Evolutionary conservation across 1,140 invertebrate genomes (phyloP).

Genomic region (Aphelinus certus): DNA sequence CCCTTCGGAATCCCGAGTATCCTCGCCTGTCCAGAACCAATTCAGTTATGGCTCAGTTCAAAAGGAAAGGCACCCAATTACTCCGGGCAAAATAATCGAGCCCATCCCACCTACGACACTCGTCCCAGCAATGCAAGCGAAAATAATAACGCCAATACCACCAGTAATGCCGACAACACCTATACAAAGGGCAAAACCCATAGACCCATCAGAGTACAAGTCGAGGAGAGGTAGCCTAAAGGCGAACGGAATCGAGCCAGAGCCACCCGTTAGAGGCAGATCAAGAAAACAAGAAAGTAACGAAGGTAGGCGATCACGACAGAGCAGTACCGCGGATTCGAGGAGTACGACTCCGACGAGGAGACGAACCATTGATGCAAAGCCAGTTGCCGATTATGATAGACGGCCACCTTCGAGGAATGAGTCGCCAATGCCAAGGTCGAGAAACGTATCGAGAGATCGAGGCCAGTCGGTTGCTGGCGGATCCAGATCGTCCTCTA

Average conservation of each 20-base stretch:
- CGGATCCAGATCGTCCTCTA: conserved; percentile 20
- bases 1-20: conserved; percentile 11
- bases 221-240: conserved; percentile 3
- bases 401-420: conserved; percentile 46
- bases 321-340: conserved; percentile 11
- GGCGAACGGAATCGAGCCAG: neutral
- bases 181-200: conserved; percentile 26
- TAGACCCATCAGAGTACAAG: conserved; percentile 5
- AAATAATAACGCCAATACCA: conserved; percentile 32
- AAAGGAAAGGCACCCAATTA: conserved; percentile 6
- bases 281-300: conserved; percentile 24
- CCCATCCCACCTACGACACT: neutral
- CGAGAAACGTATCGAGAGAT: conserved; percentile 49
- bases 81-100: conserved; percentile 7
- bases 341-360: neutral
- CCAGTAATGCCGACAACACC: conserved; percentile 17
- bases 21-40: conserved; percentile 1
- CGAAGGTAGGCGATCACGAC: neutral
- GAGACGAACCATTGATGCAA: neutral
- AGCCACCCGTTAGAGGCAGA: neutral
- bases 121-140: neutral
- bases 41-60: neutral
- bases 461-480: conserved; percentile 35
- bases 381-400: neutral
- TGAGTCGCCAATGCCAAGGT: conserved; percentile 47